Conservation (phyloP, 2,888 invertebrate species). For the Aphodius granarius region DNA sequence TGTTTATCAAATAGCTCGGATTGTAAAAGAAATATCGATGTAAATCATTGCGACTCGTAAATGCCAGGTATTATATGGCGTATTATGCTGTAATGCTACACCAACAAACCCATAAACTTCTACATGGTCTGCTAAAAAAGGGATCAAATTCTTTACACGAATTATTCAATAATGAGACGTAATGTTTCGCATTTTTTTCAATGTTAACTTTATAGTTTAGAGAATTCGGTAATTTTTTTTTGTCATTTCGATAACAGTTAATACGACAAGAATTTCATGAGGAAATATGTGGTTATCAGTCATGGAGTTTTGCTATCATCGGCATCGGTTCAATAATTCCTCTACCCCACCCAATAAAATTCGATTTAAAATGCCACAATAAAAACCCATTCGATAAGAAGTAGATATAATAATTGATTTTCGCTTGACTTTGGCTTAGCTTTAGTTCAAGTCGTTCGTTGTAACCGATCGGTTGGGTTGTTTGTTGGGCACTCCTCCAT, state of each 20-base stretch:
- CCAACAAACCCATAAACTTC: not conserved
- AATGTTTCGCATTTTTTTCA: too few relatives aligned
- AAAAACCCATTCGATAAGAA: constrained; percentile 1
- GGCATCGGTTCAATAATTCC: not conserved
- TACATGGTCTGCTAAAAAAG: not conserved
- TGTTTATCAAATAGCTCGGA: not conserved
- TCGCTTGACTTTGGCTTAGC: not conserved
- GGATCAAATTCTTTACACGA: too few relatives aligned
- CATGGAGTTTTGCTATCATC: not conserved
- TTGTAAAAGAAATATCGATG: not conserved
- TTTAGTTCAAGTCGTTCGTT: not conserved
- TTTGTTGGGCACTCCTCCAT: not conserved
- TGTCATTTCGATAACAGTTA: not conserved
- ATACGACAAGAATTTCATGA: not conserved
- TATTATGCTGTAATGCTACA: not conserved
- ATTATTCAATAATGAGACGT: too few relatives aligned
- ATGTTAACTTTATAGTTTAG: not conserved
- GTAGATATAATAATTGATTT: constrained; percentile 12
- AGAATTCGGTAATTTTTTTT: not conserved
- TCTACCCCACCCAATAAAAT: not conserved
- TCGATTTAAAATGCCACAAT: not conserved
- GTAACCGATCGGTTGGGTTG: not conserved
- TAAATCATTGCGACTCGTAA: not conserved
- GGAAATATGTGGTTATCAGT: not conserved
- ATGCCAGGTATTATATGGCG: not conserved